Evolutionary conservation across 2,113 vertebrate genomes (phyloP).

Genomic region (Xiphophorus couchianus): DNA sequence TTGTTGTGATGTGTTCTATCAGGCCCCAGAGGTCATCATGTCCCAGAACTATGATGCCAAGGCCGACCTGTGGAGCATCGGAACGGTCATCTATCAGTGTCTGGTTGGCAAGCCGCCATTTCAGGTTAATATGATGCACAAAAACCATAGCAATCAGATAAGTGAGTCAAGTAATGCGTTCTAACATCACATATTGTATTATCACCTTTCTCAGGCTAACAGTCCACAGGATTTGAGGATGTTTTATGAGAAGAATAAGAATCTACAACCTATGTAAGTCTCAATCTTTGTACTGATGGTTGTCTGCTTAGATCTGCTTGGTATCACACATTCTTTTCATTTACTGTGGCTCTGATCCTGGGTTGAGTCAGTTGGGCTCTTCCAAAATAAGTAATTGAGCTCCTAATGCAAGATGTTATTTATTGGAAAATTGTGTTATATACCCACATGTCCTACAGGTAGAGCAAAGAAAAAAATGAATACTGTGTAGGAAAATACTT

Average conservation of each 20-base stretch:
- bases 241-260: constrained; percentile 98
- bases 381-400: no score
- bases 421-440: no score
- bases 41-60: constrained; percentile 98
- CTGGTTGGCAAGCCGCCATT: constrained; percentile 98
- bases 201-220: constrained; percentile 82
- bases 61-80: constrained; percentile 97
- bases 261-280: constrained; percentile 91
- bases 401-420: no score
- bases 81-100: constrained; percentile 97
- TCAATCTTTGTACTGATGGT: neutral
- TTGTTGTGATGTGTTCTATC: constrained; percentile 39
- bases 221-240: constrained; percentile 96
- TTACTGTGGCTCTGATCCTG: no score
- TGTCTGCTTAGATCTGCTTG: neutral
- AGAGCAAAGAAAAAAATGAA: no score
- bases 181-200: neutral
- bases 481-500: no score
- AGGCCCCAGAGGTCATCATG: constrained; percentile 99
- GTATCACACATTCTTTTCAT: no score
- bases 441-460: no score
- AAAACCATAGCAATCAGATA: neutral
- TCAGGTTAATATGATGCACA: constrained; percentile 81
- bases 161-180: neutral
- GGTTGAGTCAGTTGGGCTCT: no score